Conservation (phyloP, 2,797 vertebrate genomes). For the Coregonus suidteri region DNA sequence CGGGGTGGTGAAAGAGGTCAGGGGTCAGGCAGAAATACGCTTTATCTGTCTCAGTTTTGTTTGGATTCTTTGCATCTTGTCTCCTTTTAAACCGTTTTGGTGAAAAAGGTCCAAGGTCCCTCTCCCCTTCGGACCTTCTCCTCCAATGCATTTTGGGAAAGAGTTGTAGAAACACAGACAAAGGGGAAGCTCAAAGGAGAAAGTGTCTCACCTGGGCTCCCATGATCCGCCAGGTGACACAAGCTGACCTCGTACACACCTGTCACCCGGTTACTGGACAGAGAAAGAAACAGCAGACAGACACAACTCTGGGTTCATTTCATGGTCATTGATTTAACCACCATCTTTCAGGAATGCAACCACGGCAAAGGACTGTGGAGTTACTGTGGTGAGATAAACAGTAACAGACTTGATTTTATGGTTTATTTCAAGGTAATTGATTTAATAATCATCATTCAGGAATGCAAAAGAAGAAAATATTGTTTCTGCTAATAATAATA, state of each 20-base stretch:
- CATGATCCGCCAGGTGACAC: constrained; percentile 81
- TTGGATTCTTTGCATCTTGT: no score
- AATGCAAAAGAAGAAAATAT: background rate
- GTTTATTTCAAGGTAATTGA: no score
- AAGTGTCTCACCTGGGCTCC: constrained; percentile 81
- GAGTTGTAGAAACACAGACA: no score
- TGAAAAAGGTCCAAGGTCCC: no score
- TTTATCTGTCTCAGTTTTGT: no score
- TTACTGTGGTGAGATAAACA: no score
- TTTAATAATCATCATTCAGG: background rate
- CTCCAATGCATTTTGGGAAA: no score
- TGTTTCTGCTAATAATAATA: background rate
- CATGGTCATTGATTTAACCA: background rate
- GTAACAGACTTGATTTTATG: no score
- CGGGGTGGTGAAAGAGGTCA: background rate
- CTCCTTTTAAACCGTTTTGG: no score
- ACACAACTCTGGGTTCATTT: background rate
- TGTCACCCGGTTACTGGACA: constrained; percentile 86
- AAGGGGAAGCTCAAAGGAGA: background rate
- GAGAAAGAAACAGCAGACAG: background rate
- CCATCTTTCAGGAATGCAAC: background rate
- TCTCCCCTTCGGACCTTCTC: no score
- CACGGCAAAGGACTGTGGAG: no score
- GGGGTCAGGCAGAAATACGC: no score
- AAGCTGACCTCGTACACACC: constrained; percentile 89